These are phyloP conservation scores for Nebria salina DNA, from an alignment of 2,888 invertebrate species.

Conservation along the genomic window DNA sequence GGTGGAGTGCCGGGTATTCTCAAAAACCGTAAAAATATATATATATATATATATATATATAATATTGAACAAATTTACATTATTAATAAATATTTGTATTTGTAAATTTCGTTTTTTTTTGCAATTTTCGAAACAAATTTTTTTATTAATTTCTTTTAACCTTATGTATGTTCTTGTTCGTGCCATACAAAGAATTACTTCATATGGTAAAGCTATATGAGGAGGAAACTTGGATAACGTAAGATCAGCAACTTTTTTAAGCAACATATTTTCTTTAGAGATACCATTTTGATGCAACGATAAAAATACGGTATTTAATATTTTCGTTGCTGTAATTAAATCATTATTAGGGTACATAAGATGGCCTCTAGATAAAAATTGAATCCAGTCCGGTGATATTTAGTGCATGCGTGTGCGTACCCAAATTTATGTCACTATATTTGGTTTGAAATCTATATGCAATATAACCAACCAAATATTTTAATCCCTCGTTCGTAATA, in stretches of 20 bases:
- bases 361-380: conserved; percentile 47
- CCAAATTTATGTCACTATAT: conserved; percentile 29
- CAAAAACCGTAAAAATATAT: too few relatives aligned
- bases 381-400: conserved; percentile 41
- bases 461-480: conserved; percentile 45
- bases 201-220: conserved; percentile 9
- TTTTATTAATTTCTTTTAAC: too few relatives aligned
- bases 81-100: too few relatives aligned
- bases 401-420: conserved; percentile 18
- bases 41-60: too few relatives aligned
- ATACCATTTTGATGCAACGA: not conserved
- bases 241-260: not conserved
- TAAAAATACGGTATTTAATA: conserved; percentile 36
- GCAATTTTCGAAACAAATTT: too few relatives aligned
- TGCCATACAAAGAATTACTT: conserved; percentile 35
- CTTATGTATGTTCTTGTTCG: too few relatives aligned
- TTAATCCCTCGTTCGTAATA: conserved; percentile 33
- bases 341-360: conserved; percentile 45
- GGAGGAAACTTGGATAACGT: not conserved
- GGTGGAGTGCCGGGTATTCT: too few relatives aligned
- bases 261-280: conserved; percentile 6
- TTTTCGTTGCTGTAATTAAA: conserved; percentile 30
- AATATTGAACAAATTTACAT: too few relatives aligned
- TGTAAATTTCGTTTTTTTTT: too few relatives aligned
- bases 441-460: conserved; percentile 47